These are phyloP conservation scores for Hoplias malabaricus DNA, from an alignment of 2,113 vertebrate genomes.

Conservation along the genomic window DNA sequence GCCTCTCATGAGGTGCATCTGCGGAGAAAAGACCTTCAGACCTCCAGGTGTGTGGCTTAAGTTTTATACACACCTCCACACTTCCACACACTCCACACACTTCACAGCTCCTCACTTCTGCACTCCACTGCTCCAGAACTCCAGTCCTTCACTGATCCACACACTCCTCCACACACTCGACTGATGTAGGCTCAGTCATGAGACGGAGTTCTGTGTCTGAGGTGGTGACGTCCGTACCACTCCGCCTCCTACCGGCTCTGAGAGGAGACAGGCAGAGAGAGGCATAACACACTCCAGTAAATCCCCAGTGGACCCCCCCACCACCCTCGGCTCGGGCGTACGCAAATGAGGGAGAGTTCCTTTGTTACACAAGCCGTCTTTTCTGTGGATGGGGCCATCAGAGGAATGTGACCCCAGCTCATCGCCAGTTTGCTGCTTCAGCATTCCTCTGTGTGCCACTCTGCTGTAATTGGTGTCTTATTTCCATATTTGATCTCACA, in stretches of 20 bases:
- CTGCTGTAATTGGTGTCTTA: not conserved
- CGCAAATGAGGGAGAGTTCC: slow-evolving; percentile 33
- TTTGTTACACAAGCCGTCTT: slow-evolving; percentile 46
- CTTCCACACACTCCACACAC: slow-evolving; percentile 66
- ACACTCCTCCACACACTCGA: slow-evolving; percentile 66
- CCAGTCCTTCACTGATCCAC: no score
- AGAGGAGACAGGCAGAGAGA: slow-evolving; percentile 83
- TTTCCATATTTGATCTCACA: not conserved
- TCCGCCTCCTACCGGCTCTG: slow-evolving; percentile 76
- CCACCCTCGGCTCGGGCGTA: not conserved
- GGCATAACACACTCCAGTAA: slow-evolving; percentile 79
- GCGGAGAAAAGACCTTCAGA: not conserved
- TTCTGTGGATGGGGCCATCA: slow-evolving; percentile 58
- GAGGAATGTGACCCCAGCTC: slow-evolving; percentile 5
- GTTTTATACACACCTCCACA: slow-evolving; percentile 44
- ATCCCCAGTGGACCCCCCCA: slow-evolving; percentile 70
- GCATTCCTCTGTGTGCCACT: slow-evolving; percentile 50
- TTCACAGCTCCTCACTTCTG: no score
- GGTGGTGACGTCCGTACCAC: slow-evolving; percentile 93
- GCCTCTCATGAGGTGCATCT: not conserved
- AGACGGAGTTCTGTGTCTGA: slow-evolving; percentile 79
- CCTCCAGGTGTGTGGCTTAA: not conserved
- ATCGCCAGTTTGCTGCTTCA: slow-evolving; percentile 51
- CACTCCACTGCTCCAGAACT: no score
- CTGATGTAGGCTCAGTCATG: slow-evolving; percentile 78